These are phyloP conservation scores for Tribolium freemani DNA, from an alignment of 2,888 invertebrate species.

Conservation along the genomic window DNA sequence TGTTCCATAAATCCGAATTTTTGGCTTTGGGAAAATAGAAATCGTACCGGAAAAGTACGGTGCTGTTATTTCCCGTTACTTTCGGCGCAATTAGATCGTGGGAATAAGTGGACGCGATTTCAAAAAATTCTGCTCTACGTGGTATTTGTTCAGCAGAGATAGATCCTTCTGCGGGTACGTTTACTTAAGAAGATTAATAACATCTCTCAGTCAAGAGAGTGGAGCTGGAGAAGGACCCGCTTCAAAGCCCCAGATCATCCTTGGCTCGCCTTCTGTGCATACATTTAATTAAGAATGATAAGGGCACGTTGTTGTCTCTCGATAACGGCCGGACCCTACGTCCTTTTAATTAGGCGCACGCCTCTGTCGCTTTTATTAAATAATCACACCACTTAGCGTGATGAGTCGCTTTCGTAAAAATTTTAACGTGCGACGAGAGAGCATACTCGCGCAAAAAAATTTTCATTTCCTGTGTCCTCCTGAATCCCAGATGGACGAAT, in stretches of 20 bases:
- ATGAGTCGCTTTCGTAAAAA: constrained; percentile 19
- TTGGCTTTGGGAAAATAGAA: not conserved
- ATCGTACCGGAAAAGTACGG: constrained; percentile 5
- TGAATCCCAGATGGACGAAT: not conserved
- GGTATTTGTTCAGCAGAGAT: not conserved
- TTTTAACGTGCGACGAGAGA: not conserved
- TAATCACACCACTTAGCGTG: constrained; percentile 26
- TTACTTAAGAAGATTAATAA: constrained; percentile 38
- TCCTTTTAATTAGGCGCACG: not conserved
- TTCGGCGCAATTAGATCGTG: not conserved
- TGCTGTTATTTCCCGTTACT: constrained; percentile 3
- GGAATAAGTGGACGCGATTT: too few species aligned
- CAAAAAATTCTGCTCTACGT: too few species aligned
- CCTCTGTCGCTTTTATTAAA: constrained; percentile 24
- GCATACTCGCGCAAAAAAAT: not conserved
- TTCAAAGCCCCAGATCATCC: constrained; percentile 28
- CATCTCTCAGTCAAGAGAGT: not conserved
- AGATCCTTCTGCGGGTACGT: constrained; percentile 19
- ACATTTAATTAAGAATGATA: constrained; percentile 28
- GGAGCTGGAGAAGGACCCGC: not conserved
- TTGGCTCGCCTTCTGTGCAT: constrained; percentile 9
- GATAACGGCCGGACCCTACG: not conserved
- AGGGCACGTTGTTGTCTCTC: constrained; percentile 12
- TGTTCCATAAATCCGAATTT: constrained; percentile 26
- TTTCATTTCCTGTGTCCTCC: not conserved